A percentile compares a stretch with the other conserved stretches of the same genome.
phyloP scores from a whole-genome alignment of 2,888 invertebrate genomes.

The Amblyjoppa fuscipennis region DNA sequence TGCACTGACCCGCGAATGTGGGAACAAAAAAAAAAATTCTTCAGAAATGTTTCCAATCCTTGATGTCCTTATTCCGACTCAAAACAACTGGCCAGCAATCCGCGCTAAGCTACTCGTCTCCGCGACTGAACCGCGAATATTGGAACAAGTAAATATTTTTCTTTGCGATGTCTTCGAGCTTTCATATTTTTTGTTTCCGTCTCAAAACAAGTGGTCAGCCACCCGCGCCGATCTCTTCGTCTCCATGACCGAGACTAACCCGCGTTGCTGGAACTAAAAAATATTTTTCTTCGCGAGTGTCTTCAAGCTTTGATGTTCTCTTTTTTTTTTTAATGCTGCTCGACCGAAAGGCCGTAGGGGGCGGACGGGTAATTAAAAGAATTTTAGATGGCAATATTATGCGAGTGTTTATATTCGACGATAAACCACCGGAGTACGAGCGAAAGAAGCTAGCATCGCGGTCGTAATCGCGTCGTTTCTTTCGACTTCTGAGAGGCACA shows the following conservation, averaged over 20 bases:
- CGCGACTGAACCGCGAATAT: conserved; percentile 11
- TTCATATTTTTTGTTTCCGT: not conserved
- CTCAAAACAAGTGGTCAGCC: too few species aligned
- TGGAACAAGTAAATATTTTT: not conserved
- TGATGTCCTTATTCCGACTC: not conserved
- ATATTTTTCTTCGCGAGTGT: not conserved
- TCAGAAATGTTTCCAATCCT: not conserved
- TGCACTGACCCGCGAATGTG: too few species aligned
- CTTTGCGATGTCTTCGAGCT: not conserved
- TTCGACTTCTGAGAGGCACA: not conserved
- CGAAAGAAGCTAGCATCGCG: conserved; percentile 13
- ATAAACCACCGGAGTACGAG: conserved; percentile 71
- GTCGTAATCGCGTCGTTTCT: conserved; percentile 2
- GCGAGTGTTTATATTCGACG: conserved; percentile 73
- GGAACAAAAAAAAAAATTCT: too few species aligned
- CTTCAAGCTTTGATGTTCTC: not conserved
- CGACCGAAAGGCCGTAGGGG: conserved; percentile 2
- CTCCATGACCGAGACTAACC: not conserved
- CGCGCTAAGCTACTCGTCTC: not conserved
- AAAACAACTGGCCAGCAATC: not conserved
- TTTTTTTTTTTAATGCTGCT: conserved; percentile 10
- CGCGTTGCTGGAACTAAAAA: too few species aligned
- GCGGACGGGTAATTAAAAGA: conserved; percentile 74
- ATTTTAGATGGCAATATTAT: conserved; percentile 70
- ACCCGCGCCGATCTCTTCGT: too few species aligned